A percentile compares a stretch with the other conserved stretches of the same genome.
phyloP scores from a whole-genome alignment of 2,797 vertebrate species.

The Eupleurogrammus muticus region DNA sequence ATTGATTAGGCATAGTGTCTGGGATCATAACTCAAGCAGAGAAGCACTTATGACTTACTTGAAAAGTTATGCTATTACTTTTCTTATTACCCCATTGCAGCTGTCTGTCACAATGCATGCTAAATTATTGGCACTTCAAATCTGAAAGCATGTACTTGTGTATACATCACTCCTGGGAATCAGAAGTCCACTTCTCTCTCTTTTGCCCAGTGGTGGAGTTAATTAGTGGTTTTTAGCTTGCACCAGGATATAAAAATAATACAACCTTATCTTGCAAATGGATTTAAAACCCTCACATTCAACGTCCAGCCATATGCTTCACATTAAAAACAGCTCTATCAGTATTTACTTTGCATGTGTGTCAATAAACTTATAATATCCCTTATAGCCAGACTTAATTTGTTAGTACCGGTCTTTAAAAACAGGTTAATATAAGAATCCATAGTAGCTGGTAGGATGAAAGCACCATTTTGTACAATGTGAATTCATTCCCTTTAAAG shows the following conservation, averaged over 20 bases:
- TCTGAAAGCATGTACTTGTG: background rate
- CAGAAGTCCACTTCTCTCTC: background rate
- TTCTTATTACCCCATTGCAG: constrained; percentile 36
- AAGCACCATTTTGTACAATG: background rate
- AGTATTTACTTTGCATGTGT: background rate
- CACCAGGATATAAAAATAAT: background rate
- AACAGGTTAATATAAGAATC: background rate
- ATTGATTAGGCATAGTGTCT: constrained; percentile 14
- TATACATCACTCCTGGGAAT: background rate
- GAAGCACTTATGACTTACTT: constrained; percentile 27
- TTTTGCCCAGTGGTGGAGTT: background rate
- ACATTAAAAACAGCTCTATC: background rate
- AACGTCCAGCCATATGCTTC: background rate
- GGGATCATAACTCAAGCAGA: constrained; percentile 32
- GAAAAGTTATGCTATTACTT: constrained; percentile 41
- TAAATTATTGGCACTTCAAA: constrained; percentile 37
- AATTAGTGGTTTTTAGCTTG: background rate
- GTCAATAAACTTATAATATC: too few relatives aligned
- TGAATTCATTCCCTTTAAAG: background rate
- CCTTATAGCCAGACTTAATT: too few relatives aligned
- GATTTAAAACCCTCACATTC: too few relatives aligned
- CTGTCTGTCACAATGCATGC: constrained; percentile 27
- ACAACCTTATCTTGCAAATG: too few relatives aligned
- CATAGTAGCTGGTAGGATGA: background rate
- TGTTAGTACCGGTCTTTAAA: too few relatives aligned